phyloP scores from a whole-genome alignment of 1,140 invertebrate genomes.

The Caenorhabditis latens region DNA sequence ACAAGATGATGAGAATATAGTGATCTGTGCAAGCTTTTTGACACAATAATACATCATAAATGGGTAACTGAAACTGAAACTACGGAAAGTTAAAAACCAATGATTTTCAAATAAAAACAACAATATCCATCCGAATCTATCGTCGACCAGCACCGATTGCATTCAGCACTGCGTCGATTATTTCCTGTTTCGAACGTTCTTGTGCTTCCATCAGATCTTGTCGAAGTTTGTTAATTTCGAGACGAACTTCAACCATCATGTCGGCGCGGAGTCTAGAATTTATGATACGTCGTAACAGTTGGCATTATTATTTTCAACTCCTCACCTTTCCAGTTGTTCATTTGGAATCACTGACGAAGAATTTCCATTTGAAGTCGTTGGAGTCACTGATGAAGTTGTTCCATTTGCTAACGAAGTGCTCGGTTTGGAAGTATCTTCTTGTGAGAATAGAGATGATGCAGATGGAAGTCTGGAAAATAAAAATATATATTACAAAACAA shows the following conservation, averaged over 20 bases:
- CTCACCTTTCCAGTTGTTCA: constrained; percentile 20
- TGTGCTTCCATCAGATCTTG: neutral
- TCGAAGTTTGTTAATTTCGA: constrained; percentile 19
- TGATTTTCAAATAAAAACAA: neutral
- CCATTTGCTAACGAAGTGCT: neutral
- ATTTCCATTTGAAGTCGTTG: neutral
- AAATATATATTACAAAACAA: too few species aligned
- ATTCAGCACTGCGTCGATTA: constrained; percentile 5
- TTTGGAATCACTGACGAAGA: neutral
- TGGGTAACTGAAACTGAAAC: too few species aligned
- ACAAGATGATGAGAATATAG: too few species aligned
- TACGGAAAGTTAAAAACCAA: too few species aligned
- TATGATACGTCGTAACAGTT: too few species aligned
- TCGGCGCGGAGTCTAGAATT: constrained; percentile 18
- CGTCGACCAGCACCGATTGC: neutral
- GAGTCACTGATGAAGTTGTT: neutral
- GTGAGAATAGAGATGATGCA: neutral
- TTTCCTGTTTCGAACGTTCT: neutral
- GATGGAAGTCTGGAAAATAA: constrained; percentile 13
- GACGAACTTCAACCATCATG: constrained; percentile 24
- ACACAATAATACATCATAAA: too few species aligned
- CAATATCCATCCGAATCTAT: neutral
- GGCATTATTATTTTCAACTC: too few species aligned
- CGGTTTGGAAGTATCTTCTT: neutral
- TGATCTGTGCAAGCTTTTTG: too few species aligned